Evolutionary conservation across 2,888 invertebrate genomes (phyloP).

Genomic region (Cerastoderma edule): DNA sequence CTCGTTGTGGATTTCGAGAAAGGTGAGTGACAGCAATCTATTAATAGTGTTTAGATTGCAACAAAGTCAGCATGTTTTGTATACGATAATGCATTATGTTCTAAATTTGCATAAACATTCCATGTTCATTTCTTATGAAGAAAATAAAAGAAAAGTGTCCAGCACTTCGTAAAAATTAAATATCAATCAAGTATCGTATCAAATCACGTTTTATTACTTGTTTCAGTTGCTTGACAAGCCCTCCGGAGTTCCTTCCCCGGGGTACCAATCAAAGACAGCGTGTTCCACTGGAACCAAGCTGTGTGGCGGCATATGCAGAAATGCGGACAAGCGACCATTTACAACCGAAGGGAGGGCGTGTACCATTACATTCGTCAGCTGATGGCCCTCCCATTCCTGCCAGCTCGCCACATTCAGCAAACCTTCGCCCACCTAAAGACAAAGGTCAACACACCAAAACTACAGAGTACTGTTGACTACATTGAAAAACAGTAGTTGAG

Average conservation of each 20-base stretch:
- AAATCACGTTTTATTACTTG: neutral
- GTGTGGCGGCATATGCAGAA: conserved; percentile 5
- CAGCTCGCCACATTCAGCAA: neutral
- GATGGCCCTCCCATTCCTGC: neutral
- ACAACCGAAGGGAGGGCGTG: neutral
- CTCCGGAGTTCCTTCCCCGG: conserved; percentile 23
- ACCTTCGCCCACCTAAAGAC: neutral
- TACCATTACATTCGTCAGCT: neutral
- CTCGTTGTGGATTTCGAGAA: neutral
- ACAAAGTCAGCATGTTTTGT: too few relatives aligned
- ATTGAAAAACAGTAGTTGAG: neutral
- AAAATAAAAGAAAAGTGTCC: neutral
- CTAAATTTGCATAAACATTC: neutral
- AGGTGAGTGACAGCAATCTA: neutral
- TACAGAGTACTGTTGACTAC: neutral
- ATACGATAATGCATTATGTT: too few relatives aligned
- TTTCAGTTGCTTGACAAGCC: conserved; percentile 25
- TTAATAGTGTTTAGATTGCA: neutral
- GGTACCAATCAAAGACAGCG: conserved; percentile 36
- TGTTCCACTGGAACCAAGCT: conserved; percentile 35
- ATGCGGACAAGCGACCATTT: neutral
- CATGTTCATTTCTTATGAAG: neutral
- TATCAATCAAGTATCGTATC: neutral
- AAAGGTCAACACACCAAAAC: neutral
- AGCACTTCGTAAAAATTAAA: neutral